phyloP scores from a whole-genome alignment of 2,888 invertebrate species.

The Stenodema calcarata region DNA sequence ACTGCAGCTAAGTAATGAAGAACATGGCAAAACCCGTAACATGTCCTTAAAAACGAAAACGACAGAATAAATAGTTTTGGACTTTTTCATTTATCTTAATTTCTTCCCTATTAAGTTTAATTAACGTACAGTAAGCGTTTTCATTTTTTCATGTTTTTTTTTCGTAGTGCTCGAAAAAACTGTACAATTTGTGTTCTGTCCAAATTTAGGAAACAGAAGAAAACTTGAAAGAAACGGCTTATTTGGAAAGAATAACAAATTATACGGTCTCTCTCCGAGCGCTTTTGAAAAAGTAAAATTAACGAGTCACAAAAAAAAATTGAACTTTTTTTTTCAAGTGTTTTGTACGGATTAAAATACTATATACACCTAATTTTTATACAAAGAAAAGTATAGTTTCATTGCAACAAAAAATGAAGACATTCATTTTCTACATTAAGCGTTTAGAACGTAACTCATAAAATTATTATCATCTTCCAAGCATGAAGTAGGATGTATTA shows the following conservation, averaged over 20 bases:
- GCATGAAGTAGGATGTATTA: neutral
- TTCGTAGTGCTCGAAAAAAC: neutral
- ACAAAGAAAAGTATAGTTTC: neutral
- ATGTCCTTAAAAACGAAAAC: conserved; percentile 18
- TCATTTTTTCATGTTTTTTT: neutral
- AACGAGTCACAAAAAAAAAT: neutral
- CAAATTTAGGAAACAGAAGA: neutral
- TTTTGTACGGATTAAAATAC: neutral
- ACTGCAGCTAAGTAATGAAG: conserved; percentile 3
- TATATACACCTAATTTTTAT: neutral
- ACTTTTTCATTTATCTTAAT: neutral
- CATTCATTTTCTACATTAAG: conserved; percentile 5
- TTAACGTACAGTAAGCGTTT: conserved; percentile 27
- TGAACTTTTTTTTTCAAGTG: neutral
- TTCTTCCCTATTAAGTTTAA: conserved; percentile 5
- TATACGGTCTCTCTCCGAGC: neutral
- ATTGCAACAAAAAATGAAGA: conserved; percentile 1
- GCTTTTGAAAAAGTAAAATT: neutral
- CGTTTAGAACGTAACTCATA: conserved; percentile 6
- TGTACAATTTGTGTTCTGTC: neutral
- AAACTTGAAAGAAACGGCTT: neutral
- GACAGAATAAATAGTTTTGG: conserved; percentile 3
- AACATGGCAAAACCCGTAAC: conserved; percentile 44
- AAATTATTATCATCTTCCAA: neutral
- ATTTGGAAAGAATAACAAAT: neutral